Base-by-base conservation (phyloP, 2,797 vertebrate genomes). In the Diceros bicornis region DNA sequence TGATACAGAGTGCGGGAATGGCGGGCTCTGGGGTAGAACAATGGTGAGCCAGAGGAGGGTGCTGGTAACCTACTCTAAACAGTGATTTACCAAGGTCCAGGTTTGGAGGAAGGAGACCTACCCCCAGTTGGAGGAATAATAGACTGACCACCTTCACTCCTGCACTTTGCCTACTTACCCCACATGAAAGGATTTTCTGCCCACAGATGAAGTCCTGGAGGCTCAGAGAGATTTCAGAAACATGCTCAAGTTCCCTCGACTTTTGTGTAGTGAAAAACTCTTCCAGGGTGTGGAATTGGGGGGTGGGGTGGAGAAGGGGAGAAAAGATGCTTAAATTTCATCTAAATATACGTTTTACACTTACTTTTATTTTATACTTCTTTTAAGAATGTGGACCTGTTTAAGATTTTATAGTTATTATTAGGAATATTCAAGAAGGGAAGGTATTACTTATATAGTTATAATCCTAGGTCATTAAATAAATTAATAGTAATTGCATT, bases 351-450 rank as follows among this genome's bases (percentile, higher is more conserved):
- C 50, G 71, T 34, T 90, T 62, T 61, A n/a, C n/a, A 66, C 1
- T 55, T 89, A 87, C 7, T 94, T 81, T 57, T 37, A 55, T 68
- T 27, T 16, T 85, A 68, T 85, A 69, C 16, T 37, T 50, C 14
- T 52, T 52, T 52, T 52, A 52, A 52, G 50, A 52, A 52, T 52
- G 50, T 52, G 13, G 13, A 52, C 14, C 50, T 52, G 50, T 44
- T 77, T 69, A 83, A 37, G 37, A 95, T 78, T 94, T 91, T 94
- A 78, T 74, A 44, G 59, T 37, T 37, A 89, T 52, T 94, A 47
- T 96, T 93, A 89, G 52, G n/a, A 97, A 55, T 92, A 82, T 55
- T 94, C 27, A 89, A 47, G 66, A 95, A 96, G 47, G 14, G 1
- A 85, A 0, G 55, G 6, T 10, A 21, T 87, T n/a, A 96, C 77